Conservation (phyloP, 2,797 vertebrate genomes). For the Peromyscus attwateri region DNA sequence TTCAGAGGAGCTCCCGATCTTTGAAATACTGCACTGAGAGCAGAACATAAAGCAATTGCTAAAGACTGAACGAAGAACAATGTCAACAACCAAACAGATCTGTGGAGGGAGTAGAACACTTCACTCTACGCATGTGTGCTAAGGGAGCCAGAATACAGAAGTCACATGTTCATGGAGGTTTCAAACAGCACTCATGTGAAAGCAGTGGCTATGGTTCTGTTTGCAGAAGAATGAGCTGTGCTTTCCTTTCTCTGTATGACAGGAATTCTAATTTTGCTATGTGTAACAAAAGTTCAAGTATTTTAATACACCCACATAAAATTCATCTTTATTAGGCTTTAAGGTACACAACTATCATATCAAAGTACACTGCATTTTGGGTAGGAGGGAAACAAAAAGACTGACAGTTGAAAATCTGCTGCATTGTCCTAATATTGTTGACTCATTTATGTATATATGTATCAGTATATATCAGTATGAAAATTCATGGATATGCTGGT, state of each 20-base stretch:
- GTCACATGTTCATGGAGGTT: background rate
- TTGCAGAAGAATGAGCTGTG: background rate
- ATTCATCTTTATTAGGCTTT: constrained; percentile 55
- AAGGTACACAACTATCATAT: background rate
- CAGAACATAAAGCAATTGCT: constrained; percentile 7
- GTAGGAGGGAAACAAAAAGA: constrained; percentile 27
- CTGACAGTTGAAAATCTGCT: background rate
- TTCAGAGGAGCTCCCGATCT: background rate
- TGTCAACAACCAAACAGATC: constrained; percentile 37
- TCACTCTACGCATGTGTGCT: background rate
- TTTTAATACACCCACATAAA: constrained; percentile 34
- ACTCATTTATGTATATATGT: background rate
- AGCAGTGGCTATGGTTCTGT: constrained; percentile 36
- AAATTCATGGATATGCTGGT: background rate
- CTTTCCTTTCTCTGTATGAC: constrained; percentile 33
- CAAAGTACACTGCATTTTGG: constrained; percentile 34
- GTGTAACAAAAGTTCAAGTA: constrained; percentile 18
- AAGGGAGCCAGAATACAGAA: background rate
- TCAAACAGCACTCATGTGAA: constrained; percentile 17
- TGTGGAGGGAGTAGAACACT: background rate
- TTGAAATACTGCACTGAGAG: background rate
- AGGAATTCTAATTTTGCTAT: constrained; percentile 60
- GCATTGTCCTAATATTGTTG: background rate
- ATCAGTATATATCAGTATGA: background rate
- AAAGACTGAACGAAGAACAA: constrained; percentile 18